Conservation (phyloP, 2,113 vertebrate genomes). For the Charadrius vociferus region DNA sequence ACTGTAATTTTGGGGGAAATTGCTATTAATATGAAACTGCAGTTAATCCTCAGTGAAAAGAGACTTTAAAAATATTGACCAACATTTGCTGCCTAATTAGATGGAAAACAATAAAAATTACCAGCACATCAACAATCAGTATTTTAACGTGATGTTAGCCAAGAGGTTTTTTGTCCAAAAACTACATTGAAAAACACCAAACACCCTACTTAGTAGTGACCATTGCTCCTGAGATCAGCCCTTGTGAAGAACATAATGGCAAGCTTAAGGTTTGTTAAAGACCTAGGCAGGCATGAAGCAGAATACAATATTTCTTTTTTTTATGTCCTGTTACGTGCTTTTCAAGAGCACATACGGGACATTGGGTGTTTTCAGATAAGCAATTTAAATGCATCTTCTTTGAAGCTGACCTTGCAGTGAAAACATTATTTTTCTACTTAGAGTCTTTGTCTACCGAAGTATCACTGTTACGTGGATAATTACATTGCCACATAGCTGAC, state of each 20-base stretch:
- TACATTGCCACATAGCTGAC: background rate
- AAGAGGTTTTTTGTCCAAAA: background rate
- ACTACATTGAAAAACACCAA: background rate
- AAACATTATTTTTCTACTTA: background rate
- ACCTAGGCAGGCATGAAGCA: background rate
- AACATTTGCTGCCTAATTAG: background rate
- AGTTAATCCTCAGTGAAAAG: background rate
- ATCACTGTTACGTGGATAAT: background rate
- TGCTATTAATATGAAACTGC: background rate
- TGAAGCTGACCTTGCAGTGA: background rate
- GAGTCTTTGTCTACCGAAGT: background rate
- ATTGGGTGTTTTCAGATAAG: background rate
- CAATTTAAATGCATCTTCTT: background rate
- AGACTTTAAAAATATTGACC: background rate
- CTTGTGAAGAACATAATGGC: background rate
- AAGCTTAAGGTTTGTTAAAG: background rate
- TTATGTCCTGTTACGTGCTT: background rate
- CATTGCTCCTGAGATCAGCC: background rate
- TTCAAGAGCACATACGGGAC: background rate
- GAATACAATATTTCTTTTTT: background rate
- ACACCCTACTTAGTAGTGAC: background rate
- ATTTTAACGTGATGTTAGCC: background rate
- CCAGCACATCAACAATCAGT: background rate
- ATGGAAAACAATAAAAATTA: background rate
- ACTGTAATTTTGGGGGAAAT: background rate